These are phyloP conservation scores for Pedionomus torquatus DNA, from an alignment of 2,113 vertebrate genomes.

Conservation along the genomic window DNA sequence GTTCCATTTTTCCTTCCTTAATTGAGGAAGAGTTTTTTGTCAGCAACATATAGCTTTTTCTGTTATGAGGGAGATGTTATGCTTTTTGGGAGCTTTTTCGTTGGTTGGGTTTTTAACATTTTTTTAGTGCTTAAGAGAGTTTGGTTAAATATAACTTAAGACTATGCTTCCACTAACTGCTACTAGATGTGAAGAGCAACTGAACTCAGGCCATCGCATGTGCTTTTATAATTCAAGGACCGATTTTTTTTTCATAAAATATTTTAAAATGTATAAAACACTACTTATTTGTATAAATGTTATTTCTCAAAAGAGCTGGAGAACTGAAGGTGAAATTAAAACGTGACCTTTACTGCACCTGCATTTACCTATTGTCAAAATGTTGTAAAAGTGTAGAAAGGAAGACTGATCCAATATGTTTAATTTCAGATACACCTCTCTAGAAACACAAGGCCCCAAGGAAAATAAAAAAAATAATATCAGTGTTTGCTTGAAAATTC, in stretches of 20 bases:
- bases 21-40: neutral
- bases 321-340: neutral
- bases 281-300: neutral
- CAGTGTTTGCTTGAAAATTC: neutral
- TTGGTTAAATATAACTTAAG: neutral
- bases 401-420: neutral
- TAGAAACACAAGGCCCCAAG: neutral
- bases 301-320: neutral
- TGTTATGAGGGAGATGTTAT: neutral
- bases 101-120: neutral
- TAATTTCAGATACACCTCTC: neutral
- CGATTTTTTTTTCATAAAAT: neutral
- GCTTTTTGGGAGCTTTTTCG: accelerated
- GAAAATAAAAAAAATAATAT: neutral
- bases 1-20: neutral
- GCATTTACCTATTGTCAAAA: neutral
- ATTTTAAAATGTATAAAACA: neutral
- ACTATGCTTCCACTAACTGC: accelerated
- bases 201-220: neutral
- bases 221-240: neutral
- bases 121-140: neutral
- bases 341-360: neutral
- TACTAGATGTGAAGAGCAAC: neutral
- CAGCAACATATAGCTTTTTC: neutral
- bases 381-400: neutral